A percentile compares a stretch with the other conserved stretches of the same genome.
Conservation (phyloP, 2,797 vertebrate species). For the Bovichtus variegatus region DNA sequence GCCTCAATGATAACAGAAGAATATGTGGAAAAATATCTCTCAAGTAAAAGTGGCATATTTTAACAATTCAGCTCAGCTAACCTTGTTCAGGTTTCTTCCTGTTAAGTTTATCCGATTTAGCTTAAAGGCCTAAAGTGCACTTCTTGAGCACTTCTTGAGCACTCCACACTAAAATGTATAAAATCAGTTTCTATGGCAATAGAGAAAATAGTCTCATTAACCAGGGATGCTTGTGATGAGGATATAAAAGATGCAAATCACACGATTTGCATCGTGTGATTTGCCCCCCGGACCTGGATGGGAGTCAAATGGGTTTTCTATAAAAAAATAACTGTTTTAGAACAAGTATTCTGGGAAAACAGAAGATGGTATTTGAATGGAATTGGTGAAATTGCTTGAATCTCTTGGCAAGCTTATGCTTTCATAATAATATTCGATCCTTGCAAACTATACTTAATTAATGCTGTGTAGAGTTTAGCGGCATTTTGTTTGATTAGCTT, state of each 20-base stretch:
- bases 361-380: constrained; percentile 18
- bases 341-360: constrained; percentile 8
- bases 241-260: neutral
- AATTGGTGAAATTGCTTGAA: constrained; percentile 4
- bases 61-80: neutral
- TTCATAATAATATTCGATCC: neutral
- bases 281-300: no score
- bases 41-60: neutral
- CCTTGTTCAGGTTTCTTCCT: neutral
- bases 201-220: constrained; percentile 20
- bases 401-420: neutral
- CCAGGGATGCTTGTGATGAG: neutral
- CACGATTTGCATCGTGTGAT: no score
- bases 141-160: neutral
- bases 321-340: neutral
- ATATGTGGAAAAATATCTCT: neutral
- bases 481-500: neutral
- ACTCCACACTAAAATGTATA: neutral
- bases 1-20: neutral
- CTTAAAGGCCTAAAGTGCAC: neutral
- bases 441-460: neutral
- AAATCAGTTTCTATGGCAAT: constrained; percentile 47
- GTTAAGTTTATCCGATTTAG: neutral
- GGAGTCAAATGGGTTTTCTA: neutral
- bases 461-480: neutral